Base-by-base conservation (phyloP, 2,113 vertebrate species). In the Morone saxatilis region DNA sequence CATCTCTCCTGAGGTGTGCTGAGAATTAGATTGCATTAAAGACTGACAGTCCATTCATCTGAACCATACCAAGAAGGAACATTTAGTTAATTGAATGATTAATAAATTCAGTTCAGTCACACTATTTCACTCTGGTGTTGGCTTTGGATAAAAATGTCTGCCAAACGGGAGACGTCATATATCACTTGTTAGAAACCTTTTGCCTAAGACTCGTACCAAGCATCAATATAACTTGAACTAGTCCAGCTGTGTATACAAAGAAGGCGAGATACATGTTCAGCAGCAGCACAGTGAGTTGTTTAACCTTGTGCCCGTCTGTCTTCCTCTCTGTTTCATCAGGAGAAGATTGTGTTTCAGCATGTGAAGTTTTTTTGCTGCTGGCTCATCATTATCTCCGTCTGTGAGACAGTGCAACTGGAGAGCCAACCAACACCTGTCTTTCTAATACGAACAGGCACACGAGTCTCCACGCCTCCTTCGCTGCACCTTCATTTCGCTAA, bases 61-160 rank as follows among this genome's bases (percentile, higher is more conserved):
- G 96, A 88, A 93, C 93, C 96, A 95, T 96, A 98, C 96, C 97
- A 91, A 97, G 96, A 96, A 96, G 95, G 97, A 97, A 97, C 97
- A 97, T 98, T 98, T 98, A 99, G 96, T 96, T 98, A 98, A 98
- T 99, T 98, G 97, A 98, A 99, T 97, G 97, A 98, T 98, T 98
- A 97, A 97, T 97, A 97, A 98, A 98, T 98, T 98, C 97, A 97
- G 97, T 96, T 97, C 97, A 95, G 96, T 96, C 97, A 97, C 97
- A 97, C 97, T 98, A 97, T 97, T 97, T 97, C 96, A 97, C 97
- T 97, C 86, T 22, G 57, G 57, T 70, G 88, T 83, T 86, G 87
- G 90, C 91, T 89, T 89, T 90, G 90, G 91, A 94, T 89, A 88
- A 93, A 94, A 94, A 92, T 88, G 91, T 92, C 92, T 90, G 93